Evolutionary conservation across 2,113 vertebrate genomes (phyloP).

Genomic region (Microcebus murinus): DNA sequence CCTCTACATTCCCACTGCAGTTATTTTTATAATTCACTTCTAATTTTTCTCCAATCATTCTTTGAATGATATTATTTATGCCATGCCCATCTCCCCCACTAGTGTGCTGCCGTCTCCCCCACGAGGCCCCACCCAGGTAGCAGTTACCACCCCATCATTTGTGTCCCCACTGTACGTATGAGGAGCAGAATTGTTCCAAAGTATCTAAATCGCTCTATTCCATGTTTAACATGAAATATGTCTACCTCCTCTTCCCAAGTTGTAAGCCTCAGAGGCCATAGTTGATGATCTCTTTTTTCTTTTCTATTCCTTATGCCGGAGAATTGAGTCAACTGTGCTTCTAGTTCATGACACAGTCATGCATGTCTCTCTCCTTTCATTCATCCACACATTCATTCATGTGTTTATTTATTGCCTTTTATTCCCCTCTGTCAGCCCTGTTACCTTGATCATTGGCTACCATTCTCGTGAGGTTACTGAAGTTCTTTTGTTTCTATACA

Average conservation of each 20-base stretch:
- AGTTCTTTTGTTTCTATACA: neutral
- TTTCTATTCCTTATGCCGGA: neutral
- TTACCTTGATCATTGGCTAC: neutral
- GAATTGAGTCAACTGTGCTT: neutral
- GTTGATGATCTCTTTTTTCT: neutral
- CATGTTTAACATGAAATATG: slow-evolving; percentile 2
- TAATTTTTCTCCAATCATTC: neutral
- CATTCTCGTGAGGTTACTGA: neutral
- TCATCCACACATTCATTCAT: neutral
- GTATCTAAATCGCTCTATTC: neutral
- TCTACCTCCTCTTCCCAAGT: neutral
- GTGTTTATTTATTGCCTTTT: neutral
- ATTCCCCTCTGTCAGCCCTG: neutral
- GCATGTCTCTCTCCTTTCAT: neutral
- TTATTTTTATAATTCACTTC: slow-evolving; percentile 4
- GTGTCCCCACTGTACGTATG: neutral
- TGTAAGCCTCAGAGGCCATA: neutral
- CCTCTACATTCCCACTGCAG: neutral
- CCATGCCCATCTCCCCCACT: neutral
- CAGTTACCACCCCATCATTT: neutral
- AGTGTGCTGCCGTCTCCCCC: neutral
- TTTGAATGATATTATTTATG: neutral
- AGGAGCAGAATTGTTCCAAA: neutral
- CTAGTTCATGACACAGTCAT: neutral
- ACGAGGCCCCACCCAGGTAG: neutral